Evolutionary conservation across 2,797 vertebrate genomes (phyloP), one percentile per base, ranked within the genome.

Genomic region (Sebastolobus alascanus): DNA sequence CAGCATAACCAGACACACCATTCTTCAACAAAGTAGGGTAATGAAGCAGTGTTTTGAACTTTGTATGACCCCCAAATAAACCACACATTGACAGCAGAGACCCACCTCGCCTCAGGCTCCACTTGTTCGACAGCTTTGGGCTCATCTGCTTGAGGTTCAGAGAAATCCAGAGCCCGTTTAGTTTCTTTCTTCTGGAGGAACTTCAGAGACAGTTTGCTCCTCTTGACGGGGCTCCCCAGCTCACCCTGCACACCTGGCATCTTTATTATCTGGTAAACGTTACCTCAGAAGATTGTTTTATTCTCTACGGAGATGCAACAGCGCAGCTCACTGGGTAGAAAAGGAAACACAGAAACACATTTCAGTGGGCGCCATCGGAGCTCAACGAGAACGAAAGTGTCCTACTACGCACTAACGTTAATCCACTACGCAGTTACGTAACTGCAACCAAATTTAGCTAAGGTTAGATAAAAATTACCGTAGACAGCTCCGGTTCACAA

Each of bases 161-260:
- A 96, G 87, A 99, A 99, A 93, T 99, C 97, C 92, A 99, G 91
- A 4, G 96, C 97, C 74, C 98, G 95, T 86, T 99, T 99, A 5
- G 97, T 94, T 67, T 99, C 98, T 66, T 98, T 99, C 92, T 97
- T 99, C 68, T 99, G 98, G 89, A 99, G 98, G 65, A 99, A 99
- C 95, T 97, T 99, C 61, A 99, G 88, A 35, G 98, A 99, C 29
- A 99, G 96, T 80, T 97, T 93, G 77, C 94, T 98, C 94, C 95
- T 99, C 93, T 96, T 98, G 33, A 96, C 86, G 6, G 98, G 98
- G 87, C 97, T 98, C 73, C 95, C 95, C 73, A 90, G 92, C 13
- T 98, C 97, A 76, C 93, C 95, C 65, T 97, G 96, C 80, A 97
- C 94, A 33, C 97, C 97, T 38, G 91, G 92, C 93, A 94, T 94